These are phyloP conservation scores for Patella depressa DNA, from an alignment of 2,888 invertebrate species.

Conservation along the genomic window DNA sequence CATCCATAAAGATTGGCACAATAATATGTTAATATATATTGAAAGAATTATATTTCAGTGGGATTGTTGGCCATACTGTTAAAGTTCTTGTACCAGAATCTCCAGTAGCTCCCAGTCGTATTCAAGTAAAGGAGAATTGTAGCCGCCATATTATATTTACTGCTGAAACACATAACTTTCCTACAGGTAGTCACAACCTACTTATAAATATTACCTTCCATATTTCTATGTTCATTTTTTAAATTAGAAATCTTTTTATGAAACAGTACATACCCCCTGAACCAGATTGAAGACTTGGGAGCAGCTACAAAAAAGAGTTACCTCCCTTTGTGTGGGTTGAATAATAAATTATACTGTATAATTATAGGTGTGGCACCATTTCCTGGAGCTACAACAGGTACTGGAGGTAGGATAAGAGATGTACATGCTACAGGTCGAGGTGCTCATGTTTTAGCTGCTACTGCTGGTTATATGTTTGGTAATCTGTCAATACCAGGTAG, in stretches of 20 bases:
- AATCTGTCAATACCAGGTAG: constrained; percentile 89
- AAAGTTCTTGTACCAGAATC: constrained; percentile 79
- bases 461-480: constrained; percentile 96
- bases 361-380: constrained; percentile 90
- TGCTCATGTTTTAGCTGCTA: constrained; percentile 93
- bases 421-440: constrained; percentile 96
- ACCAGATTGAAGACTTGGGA: too few relatives aligned
- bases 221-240: too few relatives aligned
- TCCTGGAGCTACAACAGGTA: constrained; percentile 97
- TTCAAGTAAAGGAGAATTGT: constrained; percentile 73
- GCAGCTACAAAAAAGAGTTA: too few relatives aligned
- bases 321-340: too few relatives aligned
- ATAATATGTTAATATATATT: not conserved
- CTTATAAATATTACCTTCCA: too few relatives aligned
- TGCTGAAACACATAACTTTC: constrained; percentile 98
- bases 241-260: too few relatives aligned
- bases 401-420: constrained; percentile 95
- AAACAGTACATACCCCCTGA: too few relatives aligned
- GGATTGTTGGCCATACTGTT: constrained; percentile 86
- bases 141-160: constrained; percentile 94
- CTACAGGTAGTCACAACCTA: constrained; percentile 71
- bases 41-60: constrained; percentile 75
- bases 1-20: not conserved
- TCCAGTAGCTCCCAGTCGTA: constrained; percentile 78
- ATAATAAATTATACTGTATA: not conserved